Conservation (phyloP, 1,140 invertebrate genomes). For the Sinella curviseta region DNA sequence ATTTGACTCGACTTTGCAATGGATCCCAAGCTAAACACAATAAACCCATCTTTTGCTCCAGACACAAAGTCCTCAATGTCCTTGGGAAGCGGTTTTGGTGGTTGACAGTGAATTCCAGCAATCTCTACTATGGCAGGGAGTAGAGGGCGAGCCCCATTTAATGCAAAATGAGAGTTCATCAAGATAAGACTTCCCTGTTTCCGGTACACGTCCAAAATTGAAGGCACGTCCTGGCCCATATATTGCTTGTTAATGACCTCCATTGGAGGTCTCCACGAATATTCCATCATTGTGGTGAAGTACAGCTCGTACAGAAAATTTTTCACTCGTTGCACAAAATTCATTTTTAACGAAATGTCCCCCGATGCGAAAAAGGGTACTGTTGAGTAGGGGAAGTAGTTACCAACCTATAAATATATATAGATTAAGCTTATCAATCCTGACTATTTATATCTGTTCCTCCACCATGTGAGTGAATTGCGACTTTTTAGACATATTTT, state of each 20-base stretch:
- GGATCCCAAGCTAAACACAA: constrained; percentile 45
- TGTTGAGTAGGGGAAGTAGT: constrained; percentile 23
- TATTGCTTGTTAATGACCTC: constrained; percentile 44
- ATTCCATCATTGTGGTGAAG: not conserved
- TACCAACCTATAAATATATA: not conserved
- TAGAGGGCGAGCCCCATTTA: constrained; percentile 15
- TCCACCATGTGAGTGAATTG: no score
- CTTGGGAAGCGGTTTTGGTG: constrained; percentile 39
- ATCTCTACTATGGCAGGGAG: constrained; percentile 41
- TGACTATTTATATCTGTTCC: no score
- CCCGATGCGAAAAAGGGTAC: not conserved
- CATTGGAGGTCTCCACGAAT: constrained; percentile 24
- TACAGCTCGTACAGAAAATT: constrained; percentile 18
- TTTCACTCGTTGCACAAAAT: constrained; percentile 20
- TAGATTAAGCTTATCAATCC: no score
- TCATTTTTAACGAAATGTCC: constrained; percentile 30
- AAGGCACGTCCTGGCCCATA: constrained; percentile 27
- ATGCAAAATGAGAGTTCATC: constrained; percentile 36
- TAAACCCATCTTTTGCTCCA: constrained; percentile 43
- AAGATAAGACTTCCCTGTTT: constrained; percentile 40
- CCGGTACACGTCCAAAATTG: constrained; percentile 9
- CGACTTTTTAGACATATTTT: no score
- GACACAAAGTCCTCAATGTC: constrained; percentile 44
- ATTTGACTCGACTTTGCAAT: constrained; percentile 25
- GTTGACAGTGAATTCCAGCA: constrained; percentile 46